Evolutionary conservation across 2,113 vertebrate species (phyloP).

Genomic region (Heterotis niloticus): DNA sequence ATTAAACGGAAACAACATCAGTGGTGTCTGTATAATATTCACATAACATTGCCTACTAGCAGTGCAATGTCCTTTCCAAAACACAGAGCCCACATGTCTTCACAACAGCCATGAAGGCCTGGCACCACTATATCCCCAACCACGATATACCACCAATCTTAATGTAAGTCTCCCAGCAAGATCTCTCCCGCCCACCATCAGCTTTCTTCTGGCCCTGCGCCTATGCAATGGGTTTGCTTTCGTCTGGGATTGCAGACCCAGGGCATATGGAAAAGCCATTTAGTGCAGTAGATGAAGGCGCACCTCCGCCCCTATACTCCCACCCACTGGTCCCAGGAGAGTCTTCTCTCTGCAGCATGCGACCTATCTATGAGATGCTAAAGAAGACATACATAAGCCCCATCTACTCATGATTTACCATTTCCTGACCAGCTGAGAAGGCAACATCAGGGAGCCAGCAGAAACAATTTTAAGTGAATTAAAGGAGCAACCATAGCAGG

Average conservation of each 20-base stretch:
- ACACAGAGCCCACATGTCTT: too few species aligned
- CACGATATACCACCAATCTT: not conserved
- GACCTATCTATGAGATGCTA: not conserved
- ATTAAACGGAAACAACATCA: too few species aligned
- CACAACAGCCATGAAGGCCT: not conserved
- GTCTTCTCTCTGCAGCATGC: not conserved
- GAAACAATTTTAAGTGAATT: slow-evolving; percentile 20
- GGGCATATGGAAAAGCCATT: slow-evolving; percentile 46
- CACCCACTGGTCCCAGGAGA: slow-evolving; percentile 20
- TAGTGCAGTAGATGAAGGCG: slow-evolving; percentile 27
- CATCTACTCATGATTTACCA: slow-evolving; percentile 12
- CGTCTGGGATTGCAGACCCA: slow-evolving; percentile 49
- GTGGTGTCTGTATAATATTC: too few species aligned
- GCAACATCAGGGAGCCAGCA: not conserved
- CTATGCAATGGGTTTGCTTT: slow-evolving; percentile 37
- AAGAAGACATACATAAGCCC: slow-evolving; percentile 1
- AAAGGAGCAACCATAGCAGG: not conserved
- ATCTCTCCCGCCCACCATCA: slow-evolving; percentile 25
- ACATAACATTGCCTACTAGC: too few species aligned
- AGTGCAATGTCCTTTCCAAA: too few species aligned
- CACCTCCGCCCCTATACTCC: not conserved
- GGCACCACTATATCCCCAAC: not conserved
- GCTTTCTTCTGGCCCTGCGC: slow-evolving; percentile 21
- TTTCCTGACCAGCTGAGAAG: slow-evolving; percentile 5
- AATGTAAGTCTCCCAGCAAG: not conserved